Base-by-base conservation (phyloP, 2,888 invertebrate genomes). In the Watsonalla cultraria region DNA sequence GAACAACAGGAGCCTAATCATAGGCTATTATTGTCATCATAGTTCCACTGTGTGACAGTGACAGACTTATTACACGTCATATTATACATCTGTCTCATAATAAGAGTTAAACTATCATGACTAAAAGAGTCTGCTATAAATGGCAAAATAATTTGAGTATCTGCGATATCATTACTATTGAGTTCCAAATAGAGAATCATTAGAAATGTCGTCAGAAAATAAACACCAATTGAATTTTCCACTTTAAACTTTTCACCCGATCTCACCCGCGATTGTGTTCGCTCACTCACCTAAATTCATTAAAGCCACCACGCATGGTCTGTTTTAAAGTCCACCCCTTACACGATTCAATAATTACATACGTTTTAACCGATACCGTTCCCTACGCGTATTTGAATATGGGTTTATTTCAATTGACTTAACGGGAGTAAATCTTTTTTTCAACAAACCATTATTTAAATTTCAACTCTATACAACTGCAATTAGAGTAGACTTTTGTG, bases 321-420 rank as follows among this genome's bases (percentile, higher is more conserved):
- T 79, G 70, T 75, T 80, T 69, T 76, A 75, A 80, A 76, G 69
- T 72, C 74, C 68, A 66, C 80, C 80, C 80, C 76, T 64, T 64
- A 66, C 70, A 65, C 76, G 73, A 78, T 80, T 75, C 81, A 79
- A 86, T 87, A 89, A 90, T 88, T 88, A 88, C 87, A 87, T 87
- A 90, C 87, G 87, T 82, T 88, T 85, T 84, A 83, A 83, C 83
- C 84, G 79, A 85, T 82, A 81, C 72, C 80, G 7, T 79, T 82
- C 86, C 86, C 87, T 80, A 78, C 67, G 70, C 60, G 78, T 82
- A 86, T 88, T 86, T 86, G 85, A 90, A 89, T 89, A 88, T 83
- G 84, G 84, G 82, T 85, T 84, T 80, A 84, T 84, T 86, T 82
- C 82, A 78, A 84, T 79, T 76, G 84, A 84, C 81, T 80, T 79